Percentiles rank a stretch among this genome's conserved stretches.
phyloP scores from a whole-genome alignment of 2,113 vertebrate species.

The Naja naja region DNA sequence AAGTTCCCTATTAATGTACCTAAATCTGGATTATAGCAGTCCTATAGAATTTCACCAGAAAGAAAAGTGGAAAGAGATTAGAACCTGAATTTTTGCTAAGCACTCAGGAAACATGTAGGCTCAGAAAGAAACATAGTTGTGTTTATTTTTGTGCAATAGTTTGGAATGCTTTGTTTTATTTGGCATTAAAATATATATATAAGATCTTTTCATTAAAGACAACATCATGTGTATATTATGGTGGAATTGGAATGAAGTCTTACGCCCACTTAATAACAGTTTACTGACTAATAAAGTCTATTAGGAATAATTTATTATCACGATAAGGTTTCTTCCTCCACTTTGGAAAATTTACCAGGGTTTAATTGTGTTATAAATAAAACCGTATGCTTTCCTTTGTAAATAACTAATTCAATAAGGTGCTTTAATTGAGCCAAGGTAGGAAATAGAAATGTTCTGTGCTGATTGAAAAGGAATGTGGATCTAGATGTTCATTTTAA shows the following conservation, averaged over 20 bases:
- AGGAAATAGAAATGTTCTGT: background rate
- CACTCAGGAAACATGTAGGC: background rate
- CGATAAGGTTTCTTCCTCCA: slow-evolving; percentile 10
- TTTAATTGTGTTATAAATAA: slow-evolving; percentile 38
- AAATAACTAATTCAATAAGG: slow-evolving; percentile 21
- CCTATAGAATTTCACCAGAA: background rate
- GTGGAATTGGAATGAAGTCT: slow-evolving; percentile 14
- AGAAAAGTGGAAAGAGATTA: background rate
- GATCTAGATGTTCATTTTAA: background rate
- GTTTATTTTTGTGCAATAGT: background rate
- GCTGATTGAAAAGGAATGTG: background rate
- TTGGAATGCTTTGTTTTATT: background rate
- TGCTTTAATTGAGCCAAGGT: slow-evolving; percentile 21
- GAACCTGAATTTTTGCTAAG: background rate
- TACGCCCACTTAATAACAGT: slow-evolving; percentile 19
- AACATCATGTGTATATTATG: background rate
- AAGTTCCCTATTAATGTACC: background rate
- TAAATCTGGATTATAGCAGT: background rate
- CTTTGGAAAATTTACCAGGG: slow-evolving; percentile 16
- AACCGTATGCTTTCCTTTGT: slow-evolving; percentile 13
- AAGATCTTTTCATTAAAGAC: background rate
- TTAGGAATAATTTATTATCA: slow-evolving; percentile 16
- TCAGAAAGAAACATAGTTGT: background rate
- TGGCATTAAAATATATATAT: background rate
- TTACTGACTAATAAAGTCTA: slow-evolving; percentile 22